Conservation (phyloP, 2,113 vertebrate genomes). For the Cairina moschata region DNA sequence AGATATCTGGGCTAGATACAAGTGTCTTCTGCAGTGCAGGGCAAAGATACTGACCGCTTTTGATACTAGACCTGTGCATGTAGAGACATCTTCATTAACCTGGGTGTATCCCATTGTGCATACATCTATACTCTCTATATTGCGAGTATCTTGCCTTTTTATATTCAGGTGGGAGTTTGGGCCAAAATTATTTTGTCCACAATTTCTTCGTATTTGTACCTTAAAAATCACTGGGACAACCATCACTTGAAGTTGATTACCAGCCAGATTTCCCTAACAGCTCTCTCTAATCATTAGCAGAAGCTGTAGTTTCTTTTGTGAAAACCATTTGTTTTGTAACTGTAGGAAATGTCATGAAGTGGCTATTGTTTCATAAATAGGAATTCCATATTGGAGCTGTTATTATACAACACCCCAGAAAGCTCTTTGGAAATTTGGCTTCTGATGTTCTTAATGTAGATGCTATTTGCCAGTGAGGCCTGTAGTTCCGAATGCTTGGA, state of each 20-base stretch:
- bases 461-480: neutral
- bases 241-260: neutral
- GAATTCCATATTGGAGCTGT: neutral
- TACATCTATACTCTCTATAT: neutral
- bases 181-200: neutral
- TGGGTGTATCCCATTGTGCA: neutral
- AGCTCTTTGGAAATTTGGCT: neutral
- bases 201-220: neutral
- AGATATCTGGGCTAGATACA: neutral
- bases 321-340: neutral
- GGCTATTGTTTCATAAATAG: slow-evolving; percentile 18
- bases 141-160: neutral
- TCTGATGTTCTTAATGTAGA: neutral
- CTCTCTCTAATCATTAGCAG: neutral
- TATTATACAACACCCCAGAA: neutral
- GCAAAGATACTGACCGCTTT: neutral
- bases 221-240: neutral
- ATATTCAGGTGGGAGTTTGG: neutral
- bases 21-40: no score
- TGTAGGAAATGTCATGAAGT: neutral
- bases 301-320: neutral
- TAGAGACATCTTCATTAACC: neutral
- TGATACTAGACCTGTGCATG: neutral
- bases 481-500: neutral
- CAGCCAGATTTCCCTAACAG: neutral